Evolutionary conservation across 2,888 invertebrate species (phyloP).

Genomic region (Polyommatus iphigenia): DNA sequence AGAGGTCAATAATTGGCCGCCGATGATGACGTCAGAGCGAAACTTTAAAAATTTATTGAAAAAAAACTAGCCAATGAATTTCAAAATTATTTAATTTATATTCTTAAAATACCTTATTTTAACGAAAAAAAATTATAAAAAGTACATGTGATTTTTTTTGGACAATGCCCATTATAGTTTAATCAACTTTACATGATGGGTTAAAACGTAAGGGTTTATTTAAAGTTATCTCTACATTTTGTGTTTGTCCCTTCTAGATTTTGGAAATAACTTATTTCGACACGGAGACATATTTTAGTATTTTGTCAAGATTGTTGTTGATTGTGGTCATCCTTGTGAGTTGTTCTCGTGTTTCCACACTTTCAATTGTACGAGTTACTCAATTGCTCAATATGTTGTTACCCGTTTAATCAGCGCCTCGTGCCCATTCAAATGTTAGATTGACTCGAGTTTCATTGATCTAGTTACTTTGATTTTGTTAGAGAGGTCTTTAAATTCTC

Average conservation of each 20-base stretch:
- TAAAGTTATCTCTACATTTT: background rate
- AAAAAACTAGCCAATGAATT: no score
- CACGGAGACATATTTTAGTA: background rate
- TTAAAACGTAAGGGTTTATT: background rate
- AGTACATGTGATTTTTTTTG: no score
- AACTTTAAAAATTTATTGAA: no score
- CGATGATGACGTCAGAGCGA: no score
- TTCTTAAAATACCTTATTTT: no score
- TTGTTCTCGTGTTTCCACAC: conserved; percentile 17
- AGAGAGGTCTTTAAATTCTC: background rate
- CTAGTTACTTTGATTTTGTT: background rate
- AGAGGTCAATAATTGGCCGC: no score
- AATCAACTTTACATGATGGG: no score
- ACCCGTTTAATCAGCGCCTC: conserved; percentile 2
- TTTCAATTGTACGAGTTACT: conserved; percentile 16
- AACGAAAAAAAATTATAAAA: no score
- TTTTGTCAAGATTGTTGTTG: background rate
- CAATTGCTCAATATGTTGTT: conserved; percentile 9
- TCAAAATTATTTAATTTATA: no score
- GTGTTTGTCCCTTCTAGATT: background rate
- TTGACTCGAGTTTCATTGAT: conserved; percentile 12
- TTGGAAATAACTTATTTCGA: background rate
- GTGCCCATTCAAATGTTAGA: conserved; percentile 3
- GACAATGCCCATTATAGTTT: no score
- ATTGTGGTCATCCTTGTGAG: conserved; percentile 1